Percentiles rank a stretch among this genome's conserved stretches.
phyloP scores from a whole-genome alignment of 1,140 invertebrate genomes.

The Bombus huntii region DNA sequence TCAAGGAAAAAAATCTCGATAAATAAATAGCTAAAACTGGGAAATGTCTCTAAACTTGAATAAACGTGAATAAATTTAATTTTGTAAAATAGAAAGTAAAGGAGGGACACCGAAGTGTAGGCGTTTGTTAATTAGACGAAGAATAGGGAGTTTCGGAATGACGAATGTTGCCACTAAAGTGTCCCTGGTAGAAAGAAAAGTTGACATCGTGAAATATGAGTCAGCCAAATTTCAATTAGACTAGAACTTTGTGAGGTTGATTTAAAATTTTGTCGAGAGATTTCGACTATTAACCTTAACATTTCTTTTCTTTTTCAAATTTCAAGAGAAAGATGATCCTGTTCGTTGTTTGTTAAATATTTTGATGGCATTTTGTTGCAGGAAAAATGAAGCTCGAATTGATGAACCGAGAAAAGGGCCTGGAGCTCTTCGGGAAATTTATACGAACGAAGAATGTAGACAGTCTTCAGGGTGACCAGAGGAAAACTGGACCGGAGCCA shows the following conservation, averaged over 20 bases:
- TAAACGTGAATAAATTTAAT: neutral
- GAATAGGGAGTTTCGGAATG: neutral
- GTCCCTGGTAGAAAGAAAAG: neutral
- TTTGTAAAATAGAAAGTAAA: neutral
- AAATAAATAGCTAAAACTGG: no score
- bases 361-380: conserved; percentile 52
- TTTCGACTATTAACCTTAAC: neutral
- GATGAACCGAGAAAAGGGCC: conserved; percentile 84
- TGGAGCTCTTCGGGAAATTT: conserved; percentile 89
- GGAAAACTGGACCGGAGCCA: conserved; percentile 76
- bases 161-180: neutral
- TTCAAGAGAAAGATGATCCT: neutral
- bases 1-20: neutral
- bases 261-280: no score
- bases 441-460: conserved; percentile 91
- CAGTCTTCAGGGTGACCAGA: conserved; percentile 85
- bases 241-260: neutral
- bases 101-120: rapidly evolving
- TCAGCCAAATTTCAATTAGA: neutral
- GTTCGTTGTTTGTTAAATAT: neutral
- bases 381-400: conserved; percentile 84
- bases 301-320: neutral
- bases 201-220: neutral
- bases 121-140: neutral
- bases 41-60: neutral